Conservation (phyloP, 1,140 invertebrate species). For the Hesperophylax magnus region DNA sequence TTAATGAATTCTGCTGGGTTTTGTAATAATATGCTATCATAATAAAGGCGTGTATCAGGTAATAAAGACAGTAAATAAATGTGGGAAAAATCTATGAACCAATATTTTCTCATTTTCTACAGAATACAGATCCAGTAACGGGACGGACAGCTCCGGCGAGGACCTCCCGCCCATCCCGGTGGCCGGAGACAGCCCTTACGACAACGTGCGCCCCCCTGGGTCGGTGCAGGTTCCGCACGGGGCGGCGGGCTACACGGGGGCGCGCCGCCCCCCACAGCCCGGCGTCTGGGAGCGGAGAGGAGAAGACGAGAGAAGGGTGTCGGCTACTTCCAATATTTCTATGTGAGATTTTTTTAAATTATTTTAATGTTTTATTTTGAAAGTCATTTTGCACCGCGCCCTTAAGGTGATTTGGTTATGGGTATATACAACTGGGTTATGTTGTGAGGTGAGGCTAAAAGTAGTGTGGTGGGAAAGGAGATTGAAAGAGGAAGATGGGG, state of each 20-base stretch:
- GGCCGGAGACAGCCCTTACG: constrained; percentile 61
- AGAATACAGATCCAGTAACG: constrained; percentile 58
- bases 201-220: constrained; percentile 54
- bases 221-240: too few relatives aligned
- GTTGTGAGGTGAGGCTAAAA: too few relatives aligned
- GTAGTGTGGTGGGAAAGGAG: too few relatives aligned
- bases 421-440: too few relatives aligned
- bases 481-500: too few relatives aligned
- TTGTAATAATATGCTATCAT: too few relatives aligned
- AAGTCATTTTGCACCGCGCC: too few relatives aligned
- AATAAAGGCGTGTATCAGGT: too few relatives aligned
- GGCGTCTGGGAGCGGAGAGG: constrained; percentile 51
- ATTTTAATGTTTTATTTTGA: too few relatives aligned
- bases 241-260: neutral
- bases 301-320: constrained; percentile 51
- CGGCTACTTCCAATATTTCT: constrained; percentile 53
- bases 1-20: too few relatives aligned
- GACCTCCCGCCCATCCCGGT: constrained; percentile 66
- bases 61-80: too few relatives aligned
- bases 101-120: neutral
- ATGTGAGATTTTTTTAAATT: constrained; percentile 42
- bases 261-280: neutral
- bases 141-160: constrained; percentile 64
- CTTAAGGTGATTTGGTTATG: too few relatives aligned
- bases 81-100: neutral